Conservation (phyloP, 2,888 invertebrate genomes). For the Drosophila cracens region DNA sequence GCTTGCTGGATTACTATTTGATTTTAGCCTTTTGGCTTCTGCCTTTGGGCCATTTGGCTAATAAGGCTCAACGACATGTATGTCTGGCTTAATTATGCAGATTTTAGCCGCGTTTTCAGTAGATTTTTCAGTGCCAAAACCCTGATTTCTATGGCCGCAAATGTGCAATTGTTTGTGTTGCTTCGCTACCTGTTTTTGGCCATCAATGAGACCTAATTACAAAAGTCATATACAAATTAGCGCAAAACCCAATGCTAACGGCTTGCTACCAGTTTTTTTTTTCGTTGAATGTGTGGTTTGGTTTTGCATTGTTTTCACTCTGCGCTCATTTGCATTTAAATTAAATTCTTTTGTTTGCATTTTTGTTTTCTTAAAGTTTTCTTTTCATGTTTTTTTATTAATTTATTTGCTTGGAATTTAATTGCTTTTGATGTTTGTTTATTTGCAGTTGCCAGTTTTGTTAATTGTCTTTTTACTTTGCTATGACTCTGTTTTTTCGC, state of each 20-base stretch:
- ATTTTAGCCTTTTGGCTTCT: conserved; percentile 16
- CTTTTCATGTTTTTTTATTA: conserved; percentile 44
- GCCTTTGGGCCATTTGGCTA: conserved; percentile 34
- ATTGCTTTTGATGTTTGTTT: conserved; percentile 57
- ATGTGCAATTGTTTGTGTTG: background rate
- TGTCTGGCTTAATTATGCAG: conserved; percentile 43
- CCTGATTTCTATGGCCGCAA: background rate
- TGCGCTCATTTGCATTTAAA: conserved; percentile 68
- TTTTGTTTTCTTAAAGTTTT: conserved; percentile 22
- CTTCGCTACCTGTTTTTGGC: background rate
- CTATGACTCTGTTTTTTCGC: background rate
- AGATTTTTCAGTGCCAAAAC: background rate
- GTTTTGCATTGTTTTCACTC: conserved; percentile 14
- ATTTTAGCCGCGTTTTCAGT: conserved; percentile 17
- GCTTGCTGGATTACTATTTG: conserved; percentile 12
- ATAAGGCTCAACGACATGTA: conserved; percentile 7
- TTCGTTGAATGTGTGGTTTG: background rate
- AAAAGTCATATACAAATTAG: conserved; percentile 31
- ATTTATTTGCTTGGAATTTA: conserved; percentile 59
- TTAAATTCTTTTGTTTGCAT: conserved; percentile 59
- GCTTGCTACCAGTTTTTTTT: conserved; percentile 4
- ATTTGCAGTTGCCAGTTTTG: conserved; percentile 31
- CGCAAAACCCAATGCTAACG: conserved; percentile 12
- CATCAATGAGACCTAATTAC: conserved; percentile 21
- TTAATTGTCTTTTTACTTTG: background rate